phyloP scores from a whole-genome alignment of 2,797 vertebrate genomes.

The Epinephelus malabaricus region DNA sequence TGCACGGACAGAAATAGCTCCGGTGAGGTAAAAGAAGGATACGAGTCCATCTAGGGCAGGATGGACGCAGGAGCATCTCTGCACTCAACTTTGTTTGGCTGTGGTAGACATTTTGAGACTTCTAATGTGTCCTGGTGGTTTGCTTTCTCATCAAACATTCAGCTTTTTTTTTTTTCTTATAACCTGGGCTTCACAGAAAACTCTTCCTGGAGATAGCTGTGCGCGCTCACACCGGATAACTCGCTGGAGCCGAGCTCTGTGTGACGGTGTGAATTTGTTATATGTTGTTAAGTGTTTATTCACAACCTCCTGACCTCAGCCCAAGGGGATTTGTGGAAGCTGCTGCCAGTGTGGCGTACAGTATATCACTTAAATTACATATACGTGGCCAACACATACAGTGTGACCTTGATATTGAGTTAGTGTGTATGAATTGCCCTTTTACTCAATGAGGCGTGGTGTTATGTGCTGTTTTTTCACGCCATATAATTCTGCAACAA shows the following conservation, averaged over 20 bases:
- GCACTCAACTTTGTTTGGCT: slow-evolving; percentile 51
- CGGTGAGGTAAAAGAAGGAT: slow-evolving; percentile 40
- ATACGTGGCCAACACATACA: slow-evolving; percentile 4
- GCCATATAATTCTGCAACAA: not conserved
- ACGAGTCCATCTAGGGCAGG: slow-evolving; percentile 55
- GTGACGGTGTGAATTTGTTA: slow-evolving; percentile 27
- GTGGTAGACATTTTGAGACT: slow-evolving; percentile 46
- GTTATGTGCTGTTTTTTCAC: slow-evolving; percentile 3
- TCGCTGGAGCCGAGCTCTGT: slow-evolving; percentile 19
- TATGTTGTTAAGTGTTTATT: slow-evolving; percentile 40
- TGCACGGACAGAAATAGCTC: slow-evolving; percentile 67
- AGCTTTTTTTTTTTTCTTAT: slow-evolving; percentile 31
- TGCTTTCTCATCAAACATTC: slow-evolving; percentile 66
- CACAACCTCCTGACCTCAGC: slow-evolving; percentile 38
- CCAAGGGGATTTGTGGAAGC: slow-evolving; percentile 42
- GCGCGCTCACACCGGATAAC: slow-evolving; percentile 8
- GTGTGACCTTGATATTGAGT: slow-evolving; percentile 55
- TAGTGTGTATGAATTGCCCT: slow-evolving; percentile 14
- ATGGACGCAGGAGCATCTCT: slow-evolving; percentile 28
- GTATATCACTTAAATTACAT: slow-evolving; percentile 30
- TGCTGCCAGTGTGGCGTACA: not conserved
- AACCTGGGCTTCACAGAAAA: slow-evolving; percentile 44
- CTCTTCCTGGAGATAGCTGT: not conserved
- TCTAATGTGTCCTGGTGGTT: slow-evolving; percentile 53
- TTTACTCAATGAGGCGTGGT: slow-evolving; percentile 34